Percentiles rank a stretch among this genome's conserved stretches.
Evolutionary conservation across 2,797 vertebrate genomes (phyloP).

Genomic region (Myotis daubentonii): DNA sequence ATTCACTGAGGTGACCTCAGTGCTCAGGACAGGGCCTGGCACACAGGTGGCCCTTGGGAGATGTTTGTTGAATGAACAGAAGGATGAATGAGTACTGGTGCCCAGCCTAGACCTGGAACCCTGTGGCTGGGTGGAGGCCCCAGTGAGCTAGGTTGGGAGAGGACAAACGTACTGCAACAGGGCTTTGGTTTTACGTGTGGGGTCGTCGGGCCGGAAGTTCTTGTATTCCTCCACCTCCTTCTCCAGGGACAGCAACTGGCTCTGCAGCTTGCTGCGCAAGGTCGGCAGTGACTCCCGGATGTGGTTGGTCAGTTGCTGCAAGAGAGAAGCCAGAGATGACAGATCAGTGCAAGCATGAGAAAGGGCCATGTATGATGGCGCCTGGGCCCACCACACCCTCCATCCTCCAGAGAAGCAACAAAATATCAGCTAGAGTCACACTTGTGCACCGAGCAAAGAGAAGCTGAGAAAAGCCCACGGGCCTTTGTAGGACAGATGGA

Average conservation of each 20-base stretch:
- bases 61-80: not conserved
- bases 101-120: not conserved
- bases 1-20: rapidly evolving
- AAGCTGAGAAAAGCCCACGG: rapidly evolving
- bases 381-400: too few relatives aligned
- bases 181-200: constrained; percentile 98
- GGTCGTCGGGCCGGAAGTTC: constrained; percentile 97
- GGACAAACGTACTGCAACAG: constrained; percentile 92
- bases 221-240: constrained; percentile 99
- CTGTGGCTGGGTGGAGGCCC: not conserved
- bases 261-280: constrained; percentile 96
- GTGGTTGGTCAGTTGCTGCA: constrained; percentile 98
- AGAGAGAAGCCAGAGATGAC: not conserved
- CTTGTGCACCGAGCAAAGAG: rapidly evolving
- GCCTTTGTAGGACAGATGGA: not conserved
- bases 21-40: not conserved
- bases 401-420: not conserved
- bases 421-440: not conserved
- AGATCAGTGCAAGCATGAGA: not conserved
- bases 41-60: not conserved
- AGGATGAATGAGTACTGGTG: rapidly evolving
- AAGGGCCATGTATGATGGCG: not conserved
- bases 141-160: rapidly evolving
- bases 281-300: constrained; percentile 96
- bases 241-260: constrained; percentile 96